Conservation (phyloP, 2,888 invertebrate genomes). For the Amphipoea oculea region DNA sequence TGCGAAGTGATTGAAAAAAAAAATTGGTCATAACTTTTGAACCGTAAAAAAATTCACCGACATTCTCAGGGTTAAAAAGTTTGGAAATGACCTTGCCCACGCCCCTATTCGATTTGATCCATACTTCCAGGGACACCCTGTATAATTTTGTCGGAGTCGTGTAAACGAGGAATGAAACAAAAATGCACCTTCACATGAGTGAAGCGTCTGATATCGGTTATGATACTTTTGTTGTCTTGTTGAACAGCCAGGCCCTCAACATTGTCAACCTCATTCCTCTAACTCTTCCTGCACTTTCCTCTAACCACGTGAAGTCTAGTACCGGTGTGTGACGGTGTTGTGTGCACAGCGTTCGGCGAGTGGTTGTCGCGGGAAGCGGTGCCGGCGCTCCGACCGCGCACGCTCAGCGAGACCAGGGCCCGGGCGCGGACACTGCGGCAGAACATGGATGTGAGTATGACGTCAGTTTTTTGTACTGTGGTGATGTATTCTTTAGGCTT, state of each 20-base stretch:
- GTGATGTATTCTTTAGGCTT: background rate
- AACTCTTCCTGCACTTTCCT: constrained; percentile 28
- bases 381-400: constrained; percentile 81
- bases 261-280: constrained; percentile 18
- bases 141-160: background rate
- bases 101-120: too few species aligned
- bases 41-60: too few species aligned
- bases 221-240: background rate
- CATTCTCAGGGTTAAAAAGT: too few species aligned
- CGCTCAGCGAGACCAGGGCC: constrained; percentile 80
- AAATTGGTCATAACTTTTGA: too few species aligned
- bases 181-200: background rate
- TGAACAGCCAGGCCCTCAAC: constrained; percentile 34
- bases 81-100: too few species aligned
- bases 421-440: constrained; percentile 78
- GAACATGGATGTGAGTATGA: constrained; percentile 84
- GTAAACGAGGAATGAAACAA: background rate
- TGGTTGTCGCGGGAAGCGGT: constrained; percentile 86
- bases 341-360: constrained; percentile 87
- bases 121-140: too few species aligned
- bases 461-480: background rate
- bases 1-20: too few species aligned
- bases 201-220: background rate
- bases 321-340: constrained; percentile 69
- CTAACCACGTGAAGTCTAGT: constrained; percentile 39